Base-by-base conservation (phyloP, 2,113 vertebrate species). In the Anoura caudifer region DNA sequence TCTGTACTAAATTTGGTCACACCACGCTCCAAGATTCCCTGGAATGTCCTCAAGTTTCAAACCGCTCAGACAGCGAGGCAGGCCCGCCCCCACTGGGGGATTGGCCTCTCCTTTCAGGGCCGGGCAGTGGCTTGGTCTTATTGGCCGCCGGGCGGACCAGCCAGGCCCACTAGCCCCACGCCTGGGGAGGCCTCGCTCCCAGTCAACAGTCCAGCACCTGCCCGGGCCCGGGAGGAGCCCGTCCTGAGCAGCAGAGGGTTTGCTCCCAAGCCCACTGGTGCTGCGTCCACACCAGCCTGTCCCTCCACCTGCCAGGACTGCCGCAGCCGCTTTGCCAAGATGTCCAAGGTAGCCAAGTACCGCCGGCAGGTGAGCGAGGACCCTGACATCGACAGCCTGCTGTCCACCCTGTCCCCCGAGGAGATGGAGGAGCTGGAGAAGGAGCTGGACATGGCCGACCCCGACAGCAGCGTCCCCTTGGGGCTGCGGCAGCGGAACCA, bases 1-100 rank as follows among this genome's bases (percentile, higher is more conserved):
- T 99, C 98, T 98, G 97, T 95, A 98, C 99, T 99, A 99, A 99
- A 99, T 99, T 99, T 99, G 99, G 99, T 99, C 99, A 99, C 99
- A 99, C 97, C 98, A 98, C 99, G 98, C 99, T 98, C 98, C 98
- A 99, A 99, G 99, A 99, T 99, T 99, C 99, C 98, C 96, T 99
- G 99, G 99, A 99, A 99, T 99, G 99, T 99, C 99, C 98, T 99
- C 99, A 99, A 98, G 99, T 99, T 98, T 98, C 99, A 99, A 98
- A 98, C 98, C 97, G 86, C 98, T 98, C 98, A 98, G 98, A 98
- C 98, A 98, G 98, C 70, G 59, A 98, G 97, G 86, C 95, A 77
- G 97, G 96, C 97, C 98, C 98, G 97, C 98, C 98, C 97, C 98
- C 81, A 22, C 81, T 1, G 17, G 59, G 96, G 95, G 97, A 98